Evolutionary conservation across 2,888 invertebrate genomes (phyloP).

Genomic region (Allacma fusca): DNA sequence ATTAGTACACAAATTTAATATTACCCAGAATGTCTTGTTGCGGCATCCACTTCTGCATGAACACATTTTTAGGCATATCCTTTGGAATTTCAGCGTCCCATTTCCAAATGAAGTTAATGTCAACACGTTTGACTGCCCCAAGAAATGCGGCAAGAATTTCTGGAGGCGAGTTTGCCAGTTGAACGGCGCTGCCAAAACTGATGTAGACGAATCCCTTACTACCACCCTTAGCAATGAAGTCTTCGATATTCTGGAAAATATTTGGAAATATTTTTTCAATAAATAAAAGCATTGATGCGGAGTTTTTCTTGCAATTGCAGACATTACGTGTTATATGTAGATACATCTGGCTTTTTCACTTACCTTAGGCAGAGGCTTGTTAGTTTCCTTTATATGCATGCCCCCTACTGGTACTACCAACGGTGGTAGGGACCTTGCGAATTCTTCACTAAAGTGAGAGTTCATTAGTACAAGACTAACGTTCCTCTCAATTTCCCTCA

Average conservation of each 20-base stretch:
- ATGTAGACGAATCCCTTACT: conserved; percentile 42
- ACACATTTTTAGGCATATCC: conserved; percentile 64
- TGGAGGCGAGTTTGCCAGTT: conserved; percentile 20
- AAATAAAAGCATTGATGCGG: too few relatives aligned
- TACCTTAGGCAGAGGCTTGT: conserved; percentile 44
- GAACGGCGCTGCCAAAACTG: conserved; percentile 42
- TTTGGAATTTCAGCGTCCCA: conserved; percentile 51
- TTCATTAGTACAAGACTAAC: conserved; percentile 51
- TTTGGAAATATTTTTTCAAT: too few relatives aligned
- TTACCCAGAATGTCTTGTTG: conserved; percentile 53
- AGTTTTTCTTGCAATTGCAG: too few relatives aligned
- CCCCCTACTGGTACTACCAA: conserved; percentile 37
- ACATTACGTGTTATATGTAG: too few relatives aligned
- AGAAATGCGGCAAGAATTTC: conserved; percentile 47
- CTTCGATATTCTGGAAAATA: conserved; percentile 38
- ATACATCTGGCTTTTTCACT: too few relatives aligned
- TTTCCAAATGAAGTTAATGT: conserved; percentile 53
- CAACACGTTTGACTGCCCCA: conserved; percentile 43
- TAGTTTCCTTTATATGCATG: conserved; percentile 39
- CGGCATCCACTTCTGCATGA: conserved; percentile 59
- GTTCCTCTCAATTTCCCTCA: conserved; percentile 51
- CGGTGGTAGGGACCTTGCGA: conserved; percentile 53
- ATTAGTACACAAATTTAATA: not conserved
- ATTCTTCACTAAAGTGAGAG: conserved; percentile 57
- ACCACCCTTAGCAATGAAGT: conserved; percentile 33